These are phyloP conservation scores for Eremobia ochroleuca DNA, from an alignment of 2,888 invertebrate species.

Conservation along the genomic window DNA sequence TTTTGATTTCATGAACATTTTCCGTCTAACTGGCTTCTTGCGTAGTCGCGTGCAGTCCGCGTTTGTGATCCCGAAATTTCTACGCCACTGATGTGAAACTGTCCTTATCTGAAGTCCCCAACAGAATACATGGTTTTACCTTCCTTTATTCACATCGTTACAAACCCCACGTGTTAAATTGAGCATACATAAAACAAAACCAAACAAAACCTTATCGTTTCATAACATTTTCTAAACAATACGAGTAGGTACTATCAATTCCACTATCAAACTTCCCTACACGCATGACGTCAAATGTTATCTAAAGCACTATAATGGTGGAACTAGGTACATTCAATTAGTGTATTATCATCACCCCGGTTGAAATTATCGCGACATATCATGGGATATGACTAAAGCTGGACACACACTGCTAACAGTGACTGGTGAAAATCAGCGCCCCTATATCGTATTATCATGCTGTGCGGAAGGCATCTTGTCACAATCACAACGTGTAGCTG, in stretches of 20 bases:
- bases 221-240: slow-evolving; percentile 51
- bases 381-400: slow-evolving; percentile 51
- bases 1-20: background rate
- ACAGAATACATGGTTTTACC: background rate
- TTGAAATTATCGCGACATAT: slow-evolving; percentile 58
- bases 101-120: background rate
- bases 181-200: slow-evolving; percentile 8
- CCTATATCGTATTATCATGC: background rate
- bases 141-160: background rate
- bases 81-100: background rate
- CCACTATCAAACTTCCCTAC: slow-evolving; percentile 50
- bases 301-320: slow-evolving; percentile 47
- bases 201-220: slow-evolving; percentile 41
- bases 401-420: slow-evolving; percentile 1
- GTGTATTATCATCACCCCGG: slow-evolving; percentile 57
- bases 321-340: slow-evolving; percentile 64
- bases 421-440: background rate
- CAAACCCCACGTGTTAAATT: slow-evolving; percentile 14
- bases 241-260: slow-evolving; percentile 52
- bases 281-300: slow-evolving; percentile 61
- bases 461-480: background rate
- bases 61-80: slow-evolving; percentile 1
- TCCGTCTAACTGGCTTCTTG: background rate
- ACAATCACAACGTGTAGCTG: background rate
- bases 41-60: background rate